A percentile compares a stretch with the other conserved stretches of the same genome.
These are phyloP conservation scores for Mormyrus lacerda DNA, from an alignment of 2,113 vertebrate genomes.

Conservation along the genomic window DNA sequence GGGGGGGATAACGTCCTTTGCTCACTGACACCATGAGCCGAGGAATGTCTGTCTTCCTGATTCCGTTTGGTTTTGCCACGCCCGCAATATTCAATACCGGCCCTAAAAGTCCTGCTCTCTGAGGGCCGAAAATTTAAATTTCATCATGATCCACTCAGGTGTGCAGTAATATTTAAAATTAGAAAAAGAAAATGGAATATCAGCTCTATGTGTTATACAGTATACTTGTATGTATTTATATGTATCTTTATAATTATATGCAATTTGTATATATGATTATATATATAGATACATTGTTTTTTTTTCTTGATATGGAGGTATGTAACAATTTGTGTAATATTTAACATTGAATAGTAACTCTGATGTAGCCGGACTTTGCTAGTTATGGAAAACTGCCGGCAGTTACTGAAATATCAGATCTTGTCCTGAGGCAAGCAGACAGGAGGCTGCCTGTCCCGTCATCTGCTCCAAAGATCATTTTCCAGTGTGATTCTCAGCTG, in stretches of 20 bases:
- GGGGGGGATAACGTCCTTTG: background rate
- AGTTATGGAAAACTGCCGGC: background rate
- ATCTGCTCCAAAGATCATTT: background rate
- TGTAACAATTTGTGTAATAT: background rate
- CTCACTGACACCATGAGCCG: background rate
- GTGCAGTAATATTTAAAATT: background rate
- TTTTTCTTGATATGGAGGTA: background rate
- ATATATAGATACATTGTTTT: background rate
- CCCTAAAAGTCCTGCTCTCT: background rate
- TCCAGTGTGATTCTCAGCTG: background rate
- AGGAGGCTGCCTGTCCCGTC: background rate
- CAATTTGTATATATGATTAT: background rate
- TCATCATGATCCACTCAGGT: background rate
- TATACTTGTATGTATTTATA: background rate
- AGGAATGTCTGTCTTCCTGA: background rate
- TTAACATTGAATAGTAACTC: background rate
- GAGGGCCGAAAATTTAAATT: background rate
- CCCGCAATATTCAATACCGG: background rate
- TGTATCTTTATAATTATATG: background rate
- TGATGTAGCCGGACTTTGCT: background rate
- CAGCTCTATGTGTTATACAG: background rate
- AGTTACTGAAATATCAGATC: background rate
- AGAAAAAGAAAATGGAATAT: background rate
- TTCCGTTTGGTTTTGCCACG: background rate
- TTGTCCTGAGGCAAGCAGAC: background rate